Evolutionary conservation across 2,113 vertebrate genomes (phyloP), one percentile per base, ranked within the genome.

Genomic region (Tetrao urogallus): DNA sequence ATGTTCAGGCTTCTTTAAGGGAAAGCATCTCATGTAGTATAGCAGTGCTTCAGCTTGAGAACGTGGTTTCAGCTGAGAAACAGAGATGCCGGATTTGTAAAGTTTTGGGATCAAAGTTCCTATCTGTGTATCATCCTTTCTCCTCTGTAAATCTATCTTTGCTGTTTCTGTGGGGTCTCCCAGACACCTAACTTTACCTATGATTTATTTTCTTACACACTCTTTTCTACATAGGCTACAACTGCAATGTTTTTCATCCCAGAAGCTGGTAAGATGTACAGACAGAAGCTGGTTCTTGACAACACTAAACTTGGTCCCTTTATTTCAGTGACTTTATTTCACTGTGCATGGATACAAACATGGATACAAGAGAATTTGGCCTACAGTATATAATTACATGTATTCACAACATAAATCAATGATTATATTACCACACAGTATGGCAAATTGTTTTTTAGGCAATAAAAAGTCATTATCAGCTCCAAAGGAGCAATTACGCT

Each of bases 401-500:
- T 66, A 57, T 87, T 95, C 67, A 92, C 92, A 78, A 73, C 63
- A 88, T 93, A 95, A 97, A 93, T 72, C 75, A 88, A n/a, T 38
- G 7, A 74, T 80, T 92, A 56, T 60, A 80, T 56, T 91, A 66
- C 60, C 28, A 60, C 16, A 54, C 30, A 70, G 58, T 42, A 79
- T 4, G 65, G 89, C 24, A 91, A 91, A 92, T 87, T 82, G 38
- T 0, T 80, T 92, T 89, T 91, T 64, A 83, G 69, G 72, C 71
- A 91, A 85, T 95, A 70, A 76, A 88, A 96, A 96, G 83, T 11
- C 82, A 96, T 92, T 97, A 94, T 88, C 89, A 94, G 76, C 93
- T 96, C 91, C 96, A 97, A 94, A 97, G 93, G 90, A 96, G 79
- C 91, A 97, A 96, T 97, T 97, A 94, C 52, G 75, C 57, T 64